Evolutionary conservation across 2,797 vertebrate species (phyloP).

Genomic region (Rhinella marina): DNA sequence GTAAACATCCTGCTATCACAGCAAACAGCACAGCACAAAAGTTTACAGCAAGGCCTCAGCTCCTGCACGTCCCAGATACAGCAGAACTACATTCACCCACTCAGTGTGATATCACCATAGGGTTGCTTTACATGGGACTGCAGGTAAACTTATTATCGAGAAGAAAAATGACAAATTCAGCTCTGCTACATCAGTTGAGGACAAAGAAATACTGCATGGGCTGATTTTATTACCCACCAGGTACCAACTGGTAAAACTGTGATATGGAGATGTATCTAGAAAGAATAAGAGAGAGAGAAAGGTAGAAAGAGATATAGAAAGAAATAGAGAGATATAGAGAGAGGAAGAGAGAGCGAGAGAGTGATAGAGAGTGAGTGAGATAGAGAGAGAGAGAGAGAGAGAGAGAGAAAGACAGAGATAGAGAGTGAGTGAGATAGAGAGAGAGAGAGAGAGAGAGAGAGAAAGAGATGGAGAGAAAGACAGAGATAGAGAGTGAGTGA

Average conservation of each 20-base stretch:
- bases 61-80: neutral
- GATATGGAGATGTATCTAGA: neutral
- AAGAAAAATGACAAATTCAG: neutral
- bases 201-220: neutral
- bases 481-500: too few relatives aligned
- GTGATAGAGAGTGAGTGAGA: too few relatives aligned
- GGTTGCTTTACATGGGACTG: neutral
- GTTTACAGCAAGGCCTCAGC: neutral
- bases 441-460: too few relatives aligned
- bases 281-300: too few relatives aligned
- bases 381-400: too few relatives aligned
- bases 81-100: neutral
- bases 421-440: too few relatives aligned
- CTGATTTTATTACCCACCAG: neutral
- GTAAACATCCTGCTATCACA: neutral
- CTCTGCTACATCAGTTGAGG: neutral
- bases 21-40: conserved; percentile 13
- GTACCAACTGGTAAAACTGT: neutral
- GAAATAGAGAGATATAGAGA: too few relatives aligned
- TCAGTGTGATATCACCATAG: neutral
- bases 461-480: too few relatives aligned
- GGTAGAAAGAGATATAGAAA: too few relatives aligned
- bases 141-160: neutral
- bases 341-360: too few relatives aligned
- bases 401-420: too few relatives aligned